phyloP scores from a whole-genome alignment of 1,140 invertebrate species.

The Euura saliciscinereae region DNA sequence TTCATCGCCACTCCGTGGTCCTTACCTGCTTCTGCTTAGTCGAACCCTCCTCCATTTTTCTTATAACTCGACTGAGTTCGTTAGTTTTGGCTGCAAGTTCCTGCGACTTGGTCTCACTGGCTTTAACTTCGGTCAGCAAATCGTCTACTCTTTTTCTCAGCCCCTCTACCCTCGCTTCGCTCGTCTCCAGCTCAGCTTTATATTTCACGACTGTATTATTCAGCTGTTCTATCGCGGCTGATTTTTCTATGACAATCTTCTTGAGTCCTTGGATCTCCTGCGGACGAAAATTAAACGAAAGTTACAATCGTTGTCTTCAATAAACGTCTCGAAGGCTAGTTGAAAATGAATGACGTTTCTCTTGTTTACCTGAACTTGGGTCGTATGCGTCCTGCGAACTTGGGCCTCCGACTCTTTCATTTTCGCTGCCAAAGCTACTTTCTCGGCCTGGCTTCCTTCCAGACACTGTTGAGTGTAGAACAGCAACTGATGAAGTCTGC shows the following conservation, averaged over 20 bases:
- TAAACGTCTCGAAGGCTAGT: constrained; percentile 2
- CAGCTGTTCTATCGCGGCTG: constrained; percentile 22
- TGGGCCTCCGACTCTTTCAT: constrained; percentile 36
- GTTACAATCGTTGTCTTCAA: background rate
- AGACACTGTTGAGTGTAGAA: constrained; percentile 60
- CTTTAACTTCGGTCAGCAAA: constrained; percentile 27
- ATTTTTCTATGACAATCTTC: constrained; percentile 46
- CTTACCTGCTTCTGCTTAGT: constrained; percentile 42
- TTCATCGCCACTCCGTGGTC: background rate
- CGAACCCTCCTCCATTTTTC: constrained; percentile 41
- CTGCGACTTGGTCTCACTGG: constrained; percentile 24
- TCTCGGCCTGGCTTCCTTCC: constrained; percentile 52
- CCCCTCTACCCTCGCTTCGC: constrained; percentile 32
- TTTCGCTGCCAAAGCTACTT: constrained; percentile 35
- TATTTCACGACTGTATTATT: constrained; percentile 21
- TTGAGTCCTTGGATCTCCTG: constrained; percentile 45
- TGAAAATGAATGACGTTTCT: background rate
- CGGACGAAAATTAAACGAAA: constrained; percentile 17
- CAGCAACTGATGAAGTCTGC: constrained; percentile 58
- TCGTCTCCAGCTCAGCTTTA: constrained; percentile 36
- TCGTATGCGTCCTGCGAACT: constrained; percentile 35
- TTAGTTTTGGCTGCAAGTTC: constrained; percentile 36
- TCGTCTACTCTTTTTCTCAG: constrained; percentile 37
- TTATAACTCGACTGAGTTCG: constrained; percentile 36
- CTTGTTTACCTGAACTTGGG: constrained; percentile 35